Conservation (phyloP, 2,113 vertebrate species). For the Caracal caracal region DNA sequence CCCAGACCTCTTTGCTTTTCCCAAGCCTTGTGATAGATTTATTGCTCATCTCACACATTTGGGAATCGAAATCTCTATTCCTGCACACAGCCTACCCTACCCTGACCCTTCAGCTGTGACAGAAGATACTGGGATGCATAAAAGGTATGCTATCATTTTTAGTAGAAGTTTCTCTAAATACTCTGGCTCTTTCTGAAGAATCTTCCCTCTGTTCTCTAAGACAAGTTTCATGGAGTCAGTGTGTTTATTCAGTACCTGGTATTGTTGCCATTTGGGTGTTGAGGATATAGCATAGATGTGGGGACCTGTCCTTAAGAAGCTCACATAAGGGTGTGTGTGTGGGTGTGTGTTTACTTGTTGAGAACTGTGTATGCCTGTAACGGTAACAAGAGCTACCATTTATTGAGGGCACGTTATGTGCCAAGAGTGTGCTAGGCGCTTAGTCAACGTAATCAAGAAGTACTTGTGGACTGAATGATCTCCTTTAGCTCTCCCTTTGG, state of each 20-base stretch:
- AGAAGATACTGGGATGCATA: background rate
- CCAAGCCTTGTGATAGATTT: background rate
- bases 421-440: background rate
- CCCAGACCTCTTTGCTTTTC: background rate
- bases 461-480: background rate
- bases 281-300: background rate
- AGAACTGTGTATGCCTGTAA: background rate
- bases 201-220: background rate
- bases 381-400: too few relatives aligned
- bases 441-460: background rate
- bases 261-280: background rate
- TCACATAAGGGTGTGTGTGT: background rate
- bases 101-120: background rate
- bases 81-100: background rate
- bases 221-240: background rate
- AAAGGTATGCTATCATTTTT: background rate
- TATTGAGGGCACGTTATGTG: background rate
- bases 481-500: background rate
- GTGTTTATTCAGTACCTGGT: background rate
- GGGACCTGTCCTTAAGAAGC: background rate
- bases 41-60: background rate
- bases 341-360: too few relatives aligned
- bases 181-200: background rate
- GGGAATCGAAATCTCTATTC: background rate
- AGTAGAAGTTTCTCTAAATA: background rate